Conservation (phyloP, 2,888 invertebrate species). For the Drosophila bunnanda region DNA sequence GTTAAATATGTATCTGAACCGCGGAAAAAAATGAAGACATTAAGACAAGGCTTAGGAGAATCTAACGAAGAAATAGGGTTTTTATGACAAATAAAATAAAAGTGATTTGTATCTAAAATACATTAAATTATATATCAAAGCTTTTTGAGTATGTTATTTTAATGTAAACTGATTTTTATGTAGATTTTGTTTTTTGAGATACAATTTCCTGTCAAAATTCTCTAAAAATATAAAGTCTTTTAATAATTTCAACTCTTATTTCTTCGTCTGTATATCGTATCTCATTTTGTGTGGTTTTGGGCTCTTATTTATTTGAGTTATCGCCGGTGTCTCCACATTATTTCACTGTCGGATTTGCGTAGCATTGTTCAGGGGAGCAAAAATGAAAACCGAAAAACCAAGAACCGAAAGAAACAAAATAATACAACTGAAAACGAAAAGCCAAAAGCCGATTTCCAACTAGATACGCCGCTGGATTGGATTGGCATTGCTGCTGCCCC, state of each 20-base stretch:
- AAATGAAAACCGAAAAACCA: constrained; percentile 33
- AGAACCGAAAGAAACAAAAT: constrained; percentile 24
- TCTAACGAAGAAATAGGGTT: background rate
- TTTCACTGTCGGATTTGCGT: constrained; percentile 78
- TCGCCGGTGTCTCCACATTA: constrained; percentile 56
- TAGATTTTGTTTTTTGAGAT: fast-evolving
- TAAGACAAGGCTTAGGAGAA: background rate
- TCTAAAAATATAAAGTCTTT: background rate
- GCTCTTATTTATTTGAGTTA: constrained; percentile 51
- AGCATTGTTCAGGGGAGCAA: constrained; percentile 62
- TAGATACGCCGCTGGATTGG: constrained; percentile 34
- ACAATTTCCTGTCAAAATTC: background rate
- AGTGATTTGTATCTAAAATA: background rate
- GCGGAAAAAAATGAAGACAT: background rate
- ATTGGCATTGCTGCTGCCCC: constrained; percentile 39
- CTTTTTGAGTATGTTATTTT: background rate
- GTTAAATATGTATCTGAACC: constrained; percentile 18
- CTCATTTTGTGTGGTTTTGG: constrained; percentile 14
- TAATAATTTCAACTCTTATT: background rate
- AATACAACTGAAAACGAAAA: constrained; percentile 45
- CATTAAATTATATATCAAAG: background rate
- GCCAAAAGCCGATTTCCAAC: constrained; percentile 42
- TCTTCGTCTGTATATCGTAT: constrained; percentile 1
- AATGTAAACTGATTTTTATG: background rate
- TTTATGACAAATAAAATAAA: background rate